Evolutionary conservation across 2,888 invertebrate species (phyloP).

Genomic region (Piscicola geometra): DNA sequence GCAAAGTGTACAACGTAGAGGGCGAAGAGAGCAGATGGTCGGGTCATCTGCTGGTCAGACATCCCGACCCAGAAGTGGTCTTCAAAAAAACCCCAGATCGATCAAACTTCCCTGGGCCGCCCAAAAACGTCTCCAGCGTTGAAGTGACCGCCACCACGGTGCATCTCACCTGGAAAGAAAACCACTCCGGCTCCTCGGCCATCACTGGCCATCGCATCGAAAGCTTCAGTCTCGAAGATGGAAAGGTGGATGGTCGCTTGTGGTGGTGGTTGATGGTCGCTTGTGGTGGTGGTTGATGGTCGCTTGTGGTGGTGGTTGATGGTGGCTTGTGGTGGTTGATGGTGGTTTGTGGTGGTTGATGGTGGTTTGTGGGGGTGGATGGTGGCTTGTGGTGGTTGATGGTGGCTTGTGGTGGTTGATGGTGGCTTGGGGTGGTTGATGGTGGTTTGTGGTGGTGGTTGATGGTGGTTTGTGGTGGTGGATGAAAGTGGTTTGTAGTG

Average conservation of each 20-base stretch:
- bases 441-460: no score
- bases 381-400: no score
- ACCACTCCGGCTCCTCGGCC: constrained; percentile 42
- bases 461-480: no score
- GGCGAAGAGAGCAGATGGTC: constrained; percentile 66
- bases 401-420: no score
- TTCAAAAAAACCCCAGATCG: constrained; percentile 45
- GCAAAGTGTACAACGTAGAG: constrained; percentile 68
- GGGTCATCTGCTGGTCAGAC: constrained; percentile 33
- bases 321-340: no score
- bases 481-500: no score
- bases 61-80: constrained; percentile 54
- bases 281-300: no score
- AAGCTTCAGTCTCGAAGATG: constrained; percentile 60
- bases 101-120: constrained; percentile 44
- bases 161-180: constrained; percentile 42
- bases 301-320: no score
- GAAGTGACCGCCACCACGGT: constrained; percentile 42
- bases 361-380: no score
- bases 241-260: constrained; percentile 49
- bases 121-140: constrained; percentile 37
- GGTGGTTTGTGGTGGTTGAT: no score
- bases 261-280: no score
- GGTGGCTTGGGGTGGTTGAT: no score
- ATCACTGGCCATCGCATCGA: constrained; percentile 42